Conservation (phyloP, 2,113 vertebrate genomes). For the Willisornis vidua region DNA sequence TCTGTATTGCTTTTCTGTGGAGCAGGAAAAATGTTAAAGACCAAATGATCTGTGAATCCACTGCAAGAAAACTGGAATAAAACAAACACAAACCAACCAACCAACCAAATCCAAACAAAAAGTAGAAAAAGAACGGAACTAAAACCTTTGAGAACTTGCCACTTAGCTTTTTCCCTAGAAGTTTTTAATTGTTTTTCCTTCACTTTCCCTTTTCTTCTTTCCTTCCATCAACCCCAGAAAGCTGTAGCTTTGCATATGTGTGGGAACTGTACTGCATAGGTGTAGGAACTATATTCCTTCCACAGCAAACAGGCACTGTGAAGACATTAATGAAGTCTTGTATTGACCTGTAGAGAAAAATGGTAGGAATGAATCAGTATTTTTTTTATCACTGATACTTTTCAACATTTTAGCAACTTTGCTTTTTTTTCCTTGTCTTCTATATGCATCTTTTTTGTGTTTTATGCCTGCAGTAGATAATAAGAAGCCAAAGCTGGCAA, state of each 20-base stretch:
- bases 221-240: background rate
- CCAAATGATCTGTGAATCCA: background rate
- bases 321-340: background rate
- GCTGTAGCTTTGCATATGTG: background rate
- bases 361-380: background rate
- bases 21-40: background rate
- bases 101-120: background rate
- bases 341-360: background rate
- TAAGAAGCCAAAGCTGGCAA: conserved; percentile 7
- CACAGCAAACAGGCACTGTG: background rate
- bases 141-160: background rate
- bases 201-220: background rate
- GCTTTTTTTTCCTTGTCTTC: background rate
- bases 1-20: background rate
- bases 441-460: background rate
- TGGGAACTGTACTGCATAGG: background rate
- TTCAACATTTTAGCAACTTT: background rate
- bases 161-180: background rate
- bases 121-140: background rate
- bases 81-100: background rate
- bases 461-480: background rate
- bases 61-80: background rate
- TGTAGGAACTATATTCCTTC: background rate
- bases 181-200: background rate
- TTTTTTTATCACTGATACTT: background rate